A percentile compares a stretch with the other conserved stretches of the same genome.
phyloP scores from a whole-genome alignment of 2,888 invertebrate species.

The Agapostemon virescens region DNA sequence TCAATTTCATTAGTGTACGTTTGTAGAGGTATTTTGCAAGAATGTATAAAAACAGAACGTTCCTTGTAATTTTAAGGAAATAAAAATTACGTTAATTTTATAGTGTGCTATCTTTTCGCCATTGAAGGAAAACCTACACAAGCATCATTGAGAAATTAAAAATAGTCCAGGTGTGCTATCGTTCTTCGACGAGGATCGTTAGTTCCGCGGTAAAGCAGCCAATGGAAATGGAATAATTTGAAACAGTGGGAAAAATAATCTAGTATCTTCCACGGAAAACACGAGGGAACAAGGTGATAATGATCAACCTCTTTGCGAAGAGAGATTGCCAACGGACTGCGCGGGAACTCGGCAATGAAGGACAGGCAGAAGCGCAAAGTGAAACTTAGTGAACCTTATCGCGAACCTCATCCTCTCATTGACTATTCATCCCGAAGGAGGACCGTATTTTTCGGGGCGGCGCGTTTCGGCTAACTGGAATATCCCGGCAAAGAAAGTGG shows the following conservation, averaged over 20 bases:
- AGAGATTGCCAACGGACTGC: slow-evolving; percentile 16
- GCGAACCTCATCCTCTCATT: slow-evolving; percentile 58
- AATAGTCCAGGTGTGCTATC: too few relatives aligned
- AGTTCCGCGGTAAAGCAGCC: not conserved
- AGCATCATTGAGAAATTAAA: too few relatives aligned
- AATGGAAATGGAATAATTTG: not conserved
- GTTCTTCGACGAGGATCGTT: too few relatives aligned
- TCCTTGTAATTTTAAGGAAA: too few relatives aligned
- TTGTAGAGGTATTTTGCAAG: too few relatives aligned
- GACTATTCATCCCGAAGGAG: slow-evolving; percentile 62
- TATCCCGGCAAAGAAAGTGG: slow-evolving; percentile 50
- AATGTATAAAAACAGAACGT: too few relatives aligned
- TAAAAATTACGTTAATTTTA: too few relatives aligned
- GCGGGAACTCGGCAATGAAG: slow-evolving; percentile 48
- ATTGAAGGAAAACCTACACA: too few relatives aligned
- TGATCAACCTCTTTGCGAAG: slow-evolving; percentile 17
- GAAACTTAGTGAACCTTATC: slow-evolving; percentile 41
- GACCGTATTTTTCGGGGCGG: slow-evolving; percentile 28
- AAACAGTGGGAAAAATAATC: not conserved
- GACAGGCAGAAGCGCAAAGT: slow-evolving; percentile 41
- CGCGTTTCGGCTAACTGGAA: slow-evolving; percentile 40
- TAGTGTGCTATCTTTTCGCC: too few relatives aligned
- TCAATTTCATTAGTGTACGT: too few relatives aligned
- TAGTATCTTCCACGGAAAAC: not conserved
- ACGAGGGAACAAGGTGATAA: not conserved